Conservation (phyloP, 2,888 invertebrate genomes). For the Flabesymbios commensalis region DNA sequence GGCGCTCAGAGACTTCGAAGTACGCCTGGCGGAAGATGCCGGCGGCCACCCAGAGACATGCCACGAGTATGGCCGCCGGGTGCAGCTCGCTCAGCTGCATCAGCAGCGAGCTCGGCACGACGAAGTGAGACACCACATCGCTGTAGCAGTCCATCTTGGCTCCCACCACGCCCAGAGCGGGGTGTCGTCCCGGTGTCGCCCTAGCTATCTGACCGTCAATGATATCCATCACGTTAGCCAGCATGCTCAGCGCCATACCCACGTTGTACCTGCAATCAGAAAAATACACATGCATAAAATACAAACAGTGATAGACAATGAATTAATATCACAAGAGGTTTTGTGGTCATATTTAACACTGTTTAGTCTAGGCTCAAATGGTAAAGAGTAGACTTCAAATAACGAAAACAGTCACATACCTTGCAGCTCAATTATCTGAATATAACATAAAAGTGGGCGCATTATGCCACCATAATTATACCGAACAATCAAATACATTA, state of each 20-base stretch:
- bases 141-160: constrained; percentile 16
- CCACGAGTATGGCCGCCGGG: constrained; percentile 1
- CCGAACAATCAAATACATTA: too few species aligned
- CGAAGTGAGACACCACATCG: constrained; percentile 19
- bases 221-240: constrained; percentile 17
- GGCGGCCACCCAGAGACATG: constrained; percentile 7
- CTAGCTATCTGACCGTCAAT: constrained; percentile 19
- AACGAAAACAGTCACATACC: too few species aligned
- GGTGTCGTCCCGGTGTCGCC: constrained; percentile 1
- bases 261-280: constrained; percentile 12
- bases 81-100: constrained; percentile 12
- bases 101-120: constrained; percentile 19
- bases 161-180: constrained; percentile 5
- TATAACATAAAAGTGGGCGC: too few species aligned
- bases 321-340: too few species aligned
- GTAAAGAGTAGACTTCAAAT: too few species aligned
- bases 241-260: constrained; percentile 11
- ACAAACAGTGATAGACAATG: too few species aligned
- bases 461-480: too few species aligned
- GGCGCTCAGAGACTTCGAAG: constrained; percentile 12
- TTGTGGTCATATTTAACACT: too few species aligned
- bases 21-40: constrained; percentile 17
- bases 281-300: background rate
- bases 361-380: too few species aligned
- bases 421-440: too few species aligned